Evolutionary conservation across 2,113 vertebrate species (phyloP).

Genomic region (Aspiorhynchus laticeps): DNA sequence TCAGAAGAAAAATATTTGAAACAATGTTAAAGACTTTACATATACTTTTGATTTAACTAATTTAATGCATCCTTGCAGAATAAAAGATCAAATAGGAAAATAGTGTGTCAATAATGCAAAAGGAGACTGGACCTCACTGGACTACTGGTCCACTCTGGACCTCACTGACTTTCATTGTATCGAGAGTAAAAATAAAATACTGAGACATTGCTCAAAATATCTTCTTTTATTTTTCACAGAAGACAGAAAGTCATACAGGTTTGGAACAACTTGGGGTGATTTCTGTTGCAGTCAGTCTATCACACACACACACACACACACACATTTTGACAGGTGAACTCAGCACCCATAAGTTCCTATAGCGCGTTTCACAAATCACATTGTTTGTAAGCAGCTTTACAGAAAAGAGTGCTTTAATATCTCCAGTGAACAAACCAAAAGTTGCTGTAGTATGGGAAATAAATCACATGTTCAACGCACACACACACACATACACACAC

Average conservation of each 20-base stretch:
- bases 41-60: too few species aligned
- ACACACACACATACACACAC: background rate
- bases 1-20: too few species aligned
- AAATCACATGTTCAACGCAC: background rate
- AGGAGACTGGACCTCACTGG: too few species aligned
- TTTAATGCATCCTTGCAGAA: too few species aligned
- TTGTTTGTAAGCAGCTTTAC: background rate
- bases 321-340: background rate
- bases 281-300: background rate
- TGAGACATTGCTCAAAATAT: background rate
- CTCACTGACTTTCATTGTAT: too few species aligned
- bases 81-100: too few species aligned
- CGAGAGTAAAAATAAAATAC: too few species aligned
- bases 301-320: background rate
- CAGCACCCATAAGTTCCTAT: background rate
- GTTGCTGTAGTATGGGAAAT: background rate
- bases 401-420: background rate
- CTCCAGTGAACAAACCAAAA: background rate
- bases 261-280: background rate
- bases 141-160: too few species aligned
- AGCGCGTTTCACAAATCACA: background rate
- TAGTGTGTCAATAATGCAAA: too few species aligned
- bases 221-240: background rate
- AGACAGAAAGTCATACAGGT: background rate
- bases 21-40: too few species aligned